Evolutionary conservation across 1,140 invertebrate species (phyloP), one percentile per base, ranked within the genome.

Genomic region (Drosophila persimilis): DNA sequence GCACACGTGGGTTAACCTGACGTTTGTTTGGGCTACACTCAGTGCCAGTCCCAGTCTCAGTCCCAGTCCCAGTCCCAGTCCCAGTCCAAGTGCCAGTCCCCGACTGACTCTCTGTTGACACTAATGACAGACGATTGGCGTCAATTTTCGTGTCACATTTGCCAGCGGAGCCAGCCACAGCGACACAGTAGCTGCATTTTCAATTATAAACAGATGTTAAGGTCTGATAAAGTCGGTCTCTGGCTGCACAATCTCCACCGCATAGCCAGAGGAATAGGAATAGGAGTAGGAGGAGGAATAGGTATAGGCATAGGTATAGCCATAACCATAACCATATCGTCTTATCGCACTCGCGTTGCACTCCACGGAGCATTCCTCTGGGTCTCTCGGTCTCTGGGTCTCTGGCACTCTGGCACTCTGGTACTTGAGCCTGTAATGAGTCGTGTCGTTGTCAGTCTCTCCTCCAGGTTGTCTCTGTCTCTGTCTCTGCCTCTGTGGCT

Each of bases 141-240:
- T 90, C 85, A 80, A 89, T 78, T 88, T 89, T 80, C 74, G 60
- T 78, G 79, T 90, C 65, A 76, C 67, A 71, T 78, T 73, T 57
- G 50, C 65, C 51, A 50, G 35, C 44, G 50, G 35, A 44, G 65
- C 46, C 65, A 77, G 59, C 29, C 17, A 20, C 45, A 43, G 63
- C 43, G 63, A 69, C 65, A 77, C 88, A 85, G 89, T 90, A 90
- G 89, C 89, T 89, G 89, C 85, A 88, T 90, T 88, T 88, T 90
- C 85, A 90, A 90, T 90, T 90, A 90, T 77, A 89, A 90, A 90
- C 89, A 90, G 89, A 90, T 90, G 89, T 90, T 72, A 90, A 80
- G 61, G 63, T 45, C 61, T 75, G 83, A 88, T 89, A 88, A 75
- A 75, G 64, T 51, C 56, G 9, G 15, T 35, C 15, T 45, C 35